phyloP scores from a whole-genome alignment of 1,140 invertebrate species.

The Zeugodacus cucurbitae region DNA sequence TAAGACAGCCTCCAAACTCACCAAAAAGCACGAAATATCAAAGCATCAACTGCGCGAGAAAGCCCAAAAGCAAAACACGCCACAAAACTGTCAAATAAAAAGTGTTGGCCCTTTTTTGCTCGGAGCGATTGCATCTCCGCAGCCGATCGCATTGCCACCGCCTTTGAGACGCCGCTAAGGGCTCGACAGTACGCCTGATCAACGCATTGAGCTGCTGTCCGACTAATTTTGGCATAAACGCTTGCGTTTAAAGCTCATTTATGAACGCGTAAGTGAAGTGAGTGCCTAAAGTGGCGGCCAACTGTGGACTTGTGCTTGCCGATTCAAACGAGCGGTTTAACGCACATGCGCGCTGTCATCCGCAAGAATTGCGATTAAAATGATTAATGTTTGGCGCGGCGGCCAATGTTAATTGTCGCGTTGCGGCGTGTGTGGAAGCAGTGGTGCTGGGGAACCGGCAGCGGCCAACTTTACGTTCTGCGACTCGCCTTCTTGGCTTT shows the following conservation, averaged over 20 bases:
- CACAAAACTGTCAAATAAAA: constrained; percentile 25
- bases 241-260: constrained; percentile 43
- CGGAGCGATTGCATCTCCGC: neutral
- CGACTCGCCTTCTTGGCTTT: neutral
- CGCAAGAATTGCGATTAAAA: constrained; percentile 44
- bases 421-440: neutral
- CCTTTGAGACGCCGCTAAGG: neutral
- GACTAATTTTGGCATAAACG: constrained; percentile 44
- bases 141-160: neutral
- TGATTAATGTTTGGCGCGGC: constrained; percentile 40
- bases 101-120: constrained; percentile 30
- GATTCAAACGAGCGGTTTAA: neutral
- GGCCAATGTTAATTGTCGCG: constrained; percentile 43
- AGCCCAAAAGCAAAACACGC: neutral
- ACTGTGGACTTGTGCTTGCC: neutral
- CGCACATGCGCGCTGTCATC: constrained; percentile 35
- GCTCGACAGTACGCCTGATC: neutral
- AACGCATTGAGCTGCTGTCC: neutral
- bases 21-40: neutral
- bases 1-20: neutral
- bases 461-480: neutral
- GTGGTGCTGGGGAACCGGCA: neutral
- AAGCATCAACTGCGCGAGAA: neutral
- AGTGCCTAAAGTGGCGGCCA: neutral
- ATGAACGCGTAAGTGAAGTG: constrained; percentile 38